Evolutionary conservation across 2,113 vertebrate genomes (phyloP), one percentile per base, ranked within the genome.

Genomic region (Podilymbus podiceps): DNA sequence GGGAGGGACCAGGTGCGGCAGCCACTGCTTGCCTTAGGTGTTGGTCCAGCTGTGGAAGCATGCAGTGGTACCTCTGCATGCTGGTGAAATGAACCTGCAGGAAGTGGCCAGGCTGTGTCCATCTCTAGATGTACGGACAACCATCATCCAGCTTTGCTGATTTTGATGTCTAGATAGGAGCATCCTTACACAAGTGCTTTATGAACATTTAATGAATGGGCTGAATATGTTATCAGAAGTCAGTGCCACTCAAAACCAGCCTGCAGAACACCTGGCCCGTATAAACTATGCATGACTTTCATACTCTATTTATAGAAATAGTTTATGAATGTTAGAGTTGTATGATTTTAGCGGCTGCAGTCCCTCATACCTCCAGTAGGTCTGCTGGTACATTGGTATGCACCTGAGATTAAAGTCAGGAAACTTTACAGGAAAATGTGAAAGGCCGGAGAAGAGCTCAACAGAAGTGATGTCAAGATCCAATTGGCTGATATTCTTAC

Each of bases 1-100:
- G 46, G 3, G 14, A 44, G 52, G 42, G 18, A 23, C 8, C 28
- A 28, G 38, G 6, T 63, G 23, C 5, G 3, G 7, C 46, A 7
- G 42, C 35, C n/a, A 12, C 25, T n/a, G 6, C 40, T 27, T 58
- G 58, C 16, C 17, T 12, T 8, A 2, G 42, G 35, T 33, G 53
- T 25, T 31, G 49, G 27, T 8, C 6, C 6, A 1, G 9, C 11
- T 50, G 17, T 17, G 35, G 15, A 49, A 6, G 53, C 0, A 0
- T 30, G n/a, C 38, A 7, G 0, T 3, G 25, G 49, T 72, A 27
- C 35, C 9, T 31, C 9, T 38, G 23, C 16, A 3, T 11, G 8
- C 12, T 1, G 0, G 33, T 20, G 18, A 33, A 25, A 20, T 18
- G n/a, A 79, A 5, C 3, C 8, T 7, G 33, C 7, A 7, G 50